Conservation (phyloP, 2,888 invertebrate genomes). For the Microplitis manilae region DNA sequence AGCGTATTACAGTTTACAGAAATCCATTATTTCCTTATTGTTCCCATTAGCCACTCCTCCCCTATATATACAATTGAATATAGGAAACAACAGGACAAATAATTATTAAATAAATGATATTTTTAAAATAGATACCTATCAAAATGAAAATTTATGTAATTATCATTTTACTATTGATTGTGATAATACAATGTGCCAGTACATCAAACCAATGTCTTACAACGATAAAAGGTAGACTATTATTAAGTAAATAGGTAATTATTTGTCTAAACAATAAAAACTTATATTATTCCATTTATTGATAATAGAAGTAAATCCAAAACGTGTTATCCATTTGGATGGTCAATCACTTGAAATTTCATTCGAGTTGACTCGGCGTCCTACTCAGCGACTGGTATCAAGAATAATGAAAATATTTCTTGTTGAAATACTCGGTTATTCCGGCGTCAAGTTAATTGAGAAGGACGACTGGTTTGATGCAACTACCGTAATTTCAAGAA, state of each 20-base stretch:
- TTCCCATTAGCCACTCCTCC: no score
- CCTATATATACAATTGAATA: neutral
- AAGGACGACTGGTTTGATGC: constrained; percentile 71
- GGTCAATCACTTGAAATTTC: constrained; percentile 70
- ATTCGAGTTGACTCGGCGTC: constrained; percentile 74
- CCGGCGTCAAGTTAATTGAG: constrained; percentile 69
- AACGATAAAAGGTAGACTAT: constrained; percentile 58
- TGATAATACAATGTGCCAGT: constrained; percentile 50
- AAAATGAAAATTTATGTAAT: constrained; percentile 58
- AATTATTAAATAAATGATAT: neutral
- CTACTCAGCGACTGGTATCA: constrained; percentile 75
- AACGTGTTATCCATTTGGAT: constrained; percentile 70
- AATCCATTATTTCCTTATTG: no score
- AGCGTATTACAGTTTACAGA: no score
- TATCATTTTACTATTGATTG: constrained; percentile 54
- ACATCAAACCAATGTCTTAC: constrained; percentile 61
- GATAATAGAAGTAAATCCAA: constrained; percentile 73
- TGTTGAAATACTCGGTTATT: constrained; percentile 73
- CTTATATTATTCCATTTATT: neutral
- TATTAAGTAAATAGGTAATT: neutral
- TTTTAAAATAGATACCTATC: constrained; percentile 49
- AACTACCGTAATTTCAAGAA: constrained; percentile 64
- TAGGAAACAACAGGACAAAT: neutral
- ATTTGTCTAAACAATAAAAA: no score
- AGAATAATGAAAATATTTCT: constrained; percentile 76